Evolutionary conservation across 2,113 vertebrate species (phyloP).

Genomic region (Nothobranchius furzeri): DNA sequence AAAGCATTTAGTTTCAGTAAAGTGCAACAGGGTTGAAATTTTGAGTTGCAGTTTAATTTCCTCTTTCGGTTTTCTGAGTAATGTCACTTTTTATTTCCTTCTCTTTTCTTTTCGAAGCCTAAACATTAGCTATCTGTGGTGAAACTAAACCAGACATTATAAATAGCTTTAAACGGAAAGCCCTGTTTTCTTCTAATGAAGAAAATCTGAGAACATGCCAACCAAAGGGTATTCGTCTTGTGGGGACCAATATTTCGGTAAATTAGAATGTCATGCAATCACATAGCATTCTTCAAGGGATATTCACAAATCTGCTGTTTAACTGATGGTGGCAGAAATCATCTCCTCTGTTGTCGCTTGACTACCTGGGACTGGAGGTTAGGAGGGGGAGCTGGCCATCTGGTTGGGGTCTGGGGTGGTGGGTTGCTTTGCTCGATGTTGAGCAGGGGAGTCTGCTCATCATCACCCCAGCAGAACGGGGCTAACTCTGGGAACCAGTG

Average conservation of each 20-base stretch:
- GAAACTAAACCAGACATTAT: not conserved
- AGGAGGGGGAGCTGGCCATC: too few relatives aligned
- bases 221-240: not conserved
- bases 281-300: not conserved
- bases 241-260: too few relatives aligned
- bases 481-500: too few relatives aligned
- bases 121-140: not conserved
- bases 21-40: not conserved
- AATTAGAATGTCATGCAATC: too few relatives aligned
- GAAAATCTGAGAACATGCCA: not conserved
- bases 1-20: slow-evolving; percentile 30
- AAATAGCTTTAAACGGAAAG: not conserved
- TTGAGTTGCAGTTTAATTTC: slow-evolving; percentile 37
- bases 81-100: not conserved
- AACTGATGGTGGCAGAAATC: too few relatives aligned
- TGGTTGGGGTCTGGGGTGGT: too few relatives aligned
- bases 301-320: too few relatives aligned
- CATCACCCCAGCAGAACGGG: too few relatives aligned
- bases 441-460: too few relatives aligned
- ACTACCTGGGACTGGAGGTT: too few relatives aligned
- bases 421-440: too few relatives aligned
- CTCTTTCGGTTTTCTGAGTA: slow-evolving; percentile 12
- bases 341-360: too few relatives aligned
- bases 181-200: not conserved
- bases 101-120: not conserved